These are phyloP conservation scores for Muschampia plurimacula DNA, from an alignment of 2,888 invertebrate species.

Conservation along the genomic window DNA sequence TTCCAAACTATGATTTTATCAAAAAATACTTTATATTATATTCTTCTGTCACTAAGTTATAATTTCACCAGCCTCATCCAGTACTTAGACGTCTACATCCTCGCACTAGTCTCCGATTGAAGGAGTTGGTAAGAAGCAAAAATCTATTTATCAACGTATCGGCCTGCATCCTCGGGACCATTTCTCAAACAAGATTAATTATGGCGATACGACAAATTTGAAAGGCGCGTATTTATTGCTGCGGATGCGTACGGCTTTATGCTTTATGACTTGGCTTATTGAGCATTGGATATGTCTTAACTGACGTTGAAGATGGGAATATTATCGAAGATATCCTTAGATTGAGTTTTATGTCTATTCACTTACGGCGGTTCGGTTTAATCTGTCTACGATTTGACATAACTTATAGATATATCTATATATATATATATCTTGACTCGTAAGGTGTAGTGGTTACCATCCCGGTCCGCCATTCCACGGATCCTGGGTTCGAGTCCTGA, in stretches of 20 bases:
- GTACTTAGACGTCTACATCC: conserved; percentile 40
- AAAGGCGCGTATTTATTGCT: conserved; percentile 56
- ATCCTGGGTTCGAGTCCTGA: no score
- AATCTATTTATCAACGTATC: conserved; percentile 82
- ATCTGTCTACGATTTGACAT: no score
- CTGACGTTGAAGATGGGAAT: not conserved
- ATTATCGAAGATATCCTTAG: no score
- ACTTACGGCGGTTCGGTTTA: no score
- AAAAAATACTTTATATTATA: no score
- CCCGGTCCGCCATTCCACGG: no score
- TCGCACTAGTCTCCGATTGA: conserved; percentile 52
- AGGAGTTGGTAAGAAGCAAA: conserved; percentile 74
- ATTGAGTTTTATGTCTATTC: no score
- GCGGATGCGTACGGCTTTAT: not conserved
- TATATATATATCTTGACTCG: no score
- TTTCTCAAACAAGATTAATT: conserved; percentile 81
- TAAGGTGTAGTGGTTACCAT: no score
- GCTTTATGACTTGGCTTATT: conserved; percentile 40
- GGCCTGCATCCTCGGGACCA: conserved; percentile 67
- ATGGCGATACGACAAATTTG: conserved; percentile 54
- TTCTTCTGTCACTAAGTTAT: no score
- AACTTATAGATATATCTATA: no score
- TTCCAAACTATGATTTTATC: no score
- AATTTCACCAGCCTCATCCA: not conserved
- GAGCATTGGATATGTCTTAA: conserved; percentile 5